Percentiles rank a stretch among this genome's conserved stretches.
These are phyloP conservation scores for Cryptoprocta ferox DNA, from an alignment of 2,797 vertebrate genomes.

Conservation along the genomic window DNA sequence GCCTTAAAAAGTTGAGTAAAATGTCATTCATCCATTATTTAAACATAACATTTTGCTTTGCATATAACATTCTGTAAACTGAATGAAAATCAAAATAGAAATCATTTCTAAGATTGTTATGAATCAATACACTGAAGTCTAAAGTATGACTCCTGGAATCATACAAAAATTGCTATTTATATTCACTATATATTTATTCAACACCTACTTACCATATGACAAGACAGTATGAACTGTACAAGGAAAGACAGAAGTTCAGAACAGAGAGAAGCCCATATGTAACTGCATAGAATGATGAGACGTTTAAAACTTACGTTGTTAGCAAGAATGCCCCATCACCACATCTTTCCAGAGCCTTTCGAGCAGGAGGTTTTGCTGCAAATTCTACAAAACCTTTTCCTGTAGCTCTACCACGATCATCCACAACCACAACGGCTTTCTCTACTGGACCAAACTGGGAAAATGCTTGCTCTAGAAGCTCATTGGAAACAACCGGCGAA, in stretches of 20 bases:
- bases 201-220: constrained; percentile 41
- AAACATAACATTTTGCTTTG: neutral
- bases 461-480: constrained; percentile 97
- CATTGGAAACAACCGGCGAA: constrained; percentile 96
- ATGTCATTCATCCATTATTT: neutral
- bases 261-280: constrained; percentile 1
- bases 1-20: neutral
- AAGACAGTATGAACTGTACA: constrained; percentile 51
- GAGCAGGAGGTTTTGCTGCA: constrained; percentile 94
- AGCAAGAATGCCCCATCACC: constrained; percentile 95
- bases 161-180: constrained; percentile 44
- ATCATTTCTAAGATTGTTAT: neutral
- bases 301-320: constrained; percentile 92
- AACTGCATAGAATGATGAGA: constrained; percentile 15
- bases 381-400: constrained; percentile 98
- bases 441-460: constrained; percentile 97
- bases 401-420: constrained; percentile 95
- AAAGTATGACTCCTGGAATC: neutral
- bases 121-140: neutral
- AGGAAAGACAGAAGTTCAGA: constrained; percentile 34
- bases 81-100: neutral
- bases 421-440: constrained; percentile 95
- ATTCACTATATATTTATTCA: constrained; percentile 15
- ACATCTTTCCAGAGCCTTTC: constrained; percentile 97
- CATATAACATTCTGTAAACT: neutral